Conservation (phyloP, 2,888 invertebrate genomes). For the Latrodectus elegans region DNA sequence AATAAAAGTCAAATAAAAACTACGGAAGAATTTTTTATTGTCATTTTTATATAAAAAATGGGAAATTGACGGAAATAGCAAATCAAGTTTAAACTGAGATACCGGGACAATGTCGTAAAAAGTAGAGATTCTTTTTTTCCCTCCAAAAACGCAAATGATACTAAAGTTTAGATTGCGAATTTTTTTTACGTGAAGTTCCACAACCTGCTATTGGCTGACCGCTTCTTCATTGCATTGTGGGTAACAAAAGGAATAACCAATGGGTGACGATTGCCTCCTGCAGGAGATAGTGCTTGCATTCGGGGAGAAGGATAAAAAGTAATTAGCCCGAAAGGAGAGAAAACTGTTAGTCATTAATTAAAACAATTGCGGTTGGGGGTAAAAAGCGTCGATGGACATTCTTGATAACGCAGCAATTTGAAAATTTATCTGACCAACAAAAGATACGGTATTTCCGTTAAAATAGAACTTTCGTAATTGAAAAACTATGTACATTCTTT, state of each 20-base stretch:
- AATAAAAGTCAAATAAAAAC: conserved; percentile 67
- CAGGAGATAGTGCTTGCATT: conserved; percentile 22
- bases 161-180: conserved; percentile 11
- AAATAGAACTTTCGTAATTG: conserved; percentile 64
- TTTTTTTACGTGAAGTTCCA: conserved; percentile 2
- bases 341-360: conserved; percentile 69
- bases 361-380: conserved; percentile 53
- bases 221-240: conserved; percentile 40
- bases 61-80: conserved; percentile 58
- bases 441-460: conserved; percentile 53
- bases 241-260: conserved; percentile 21
- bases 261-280: conserved; percentile 55
- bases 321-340: conserved; percentile 51
- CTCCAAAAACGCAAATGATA: conserved; percentile 7
- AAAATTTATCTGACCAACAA: conserved; percentile 64
- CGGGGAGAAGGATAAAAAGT: conserved; percentile 44
- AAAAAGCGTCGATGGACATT: conserved; percentile 51
- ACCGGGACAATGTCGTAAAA: conserved; percentile 31
- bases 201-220: conserved; percentile 50
- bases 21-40: conserved; percentile 9
- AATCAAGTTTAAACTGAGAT: conserved; percentile 64
- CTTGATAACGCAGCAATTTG: conserved; percentile 60
- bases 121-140: conserved; percentile 30
- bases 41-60: conserved; percentile 24
- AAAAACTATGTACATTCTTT: conserved; percentile 61